Conservation (phyloP, 2,797 vertebrate species). For the Myripristis murdjan region DNA sequence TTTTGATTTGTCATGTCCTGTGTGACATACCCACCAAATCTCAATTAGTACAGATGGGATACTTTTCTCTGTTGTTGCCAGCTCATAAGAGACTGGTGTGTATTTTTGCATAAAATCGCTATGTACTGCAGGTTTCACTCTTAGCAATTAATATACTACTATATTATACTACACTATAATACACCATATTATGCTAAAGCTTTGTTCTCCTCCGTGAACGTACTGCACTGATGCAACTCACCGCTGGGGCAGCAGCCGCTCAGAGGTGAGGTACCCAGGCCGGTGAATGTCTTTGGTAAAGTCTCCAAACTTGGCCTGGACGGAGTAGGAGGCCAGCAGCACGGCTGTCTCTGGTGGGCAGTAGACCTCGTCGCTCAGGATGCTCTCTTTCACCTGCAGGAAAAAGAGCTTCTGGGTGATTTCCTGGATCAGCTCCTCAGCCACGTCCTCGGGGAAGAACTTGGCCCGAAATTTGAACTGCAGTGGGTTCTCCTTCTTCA, state of each 20-base stretch:
- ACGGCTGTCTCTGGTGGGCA: conserved; percentile 97
- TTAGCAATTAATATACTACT: no score
- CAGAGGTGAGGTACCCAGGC: conserved; percentile 92
- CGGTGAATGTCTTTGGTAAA: conserved; percentile 91
- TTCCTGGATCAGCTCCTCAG: conserved; percentile 97
- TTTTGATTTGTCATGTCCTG: no score
- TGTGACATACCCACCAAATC: no score
- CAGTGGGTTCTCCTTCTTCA: conserved; percentile 95
- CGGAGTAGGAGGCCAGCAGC: conserved; percentile 95
- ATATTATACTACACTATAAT: no score
- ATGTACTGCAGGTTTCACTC: no score
- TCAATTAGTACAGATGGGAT: no score
- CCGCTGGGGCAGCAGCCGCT: conserved; percentile 94
- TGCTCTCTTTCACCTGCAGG: conserved; percentile 95
- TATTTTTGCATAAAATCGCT: no score
- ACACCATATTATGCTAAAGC: no score
- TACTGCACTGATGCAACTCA: conserved; percentile 67
- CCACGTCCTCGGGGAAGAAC: conserved; percentile 96
- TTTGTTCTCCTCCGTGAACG: neutral
- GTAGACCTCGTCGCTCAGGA: conserved; percentile 95
- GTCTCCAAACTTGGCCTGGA: conserved; percentile 96
- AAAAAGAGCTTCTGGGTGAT: conserved; percentile 99
- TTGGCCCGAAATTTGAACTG: conserved; percentile 97
- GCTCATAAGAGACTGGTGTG: no score
- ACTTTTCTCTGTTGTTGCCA: no score